phyloP scores from a whole-genome alignment of 1,140 invertebrate genomes.

The Pachyrhynchus sulphureomaculatus region DNA sequence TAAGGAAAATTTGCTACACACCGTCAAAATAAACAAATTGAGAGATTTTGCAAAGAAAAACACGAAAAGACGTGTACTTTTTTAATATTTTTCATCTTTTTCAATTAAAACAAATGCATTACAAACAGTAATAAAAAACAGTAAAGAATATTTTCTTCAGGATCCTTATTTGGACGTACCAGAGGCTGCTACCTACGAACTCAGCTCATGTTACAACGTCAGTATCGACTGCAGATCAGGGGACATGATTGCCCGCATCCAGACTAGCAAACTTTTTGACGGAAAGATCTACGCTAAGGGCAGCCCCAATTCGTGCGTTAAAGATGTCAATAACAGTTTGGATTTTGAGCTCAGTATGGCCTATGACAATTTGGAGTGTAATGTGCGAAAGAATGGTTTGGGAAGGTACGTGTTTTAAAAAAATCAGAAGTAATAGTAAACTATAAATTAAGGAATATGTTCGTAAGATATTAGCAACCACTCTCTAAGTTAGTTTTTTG shows the following conservation, averaged over 20 bases:
- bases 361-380: constrained; percentile 90
- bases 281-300: constrained; percentile 94
- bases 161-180: constrained; percentile 88
- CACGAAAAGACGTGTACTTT: no score
- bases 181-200: constrained; percentile 87
- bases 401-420: constrained; percentile 65
- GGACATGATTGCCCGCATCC: constrained; percentile 90
- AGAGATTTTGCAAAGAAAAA: no score
- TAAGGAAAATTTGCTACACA: constrained; percentile 43
- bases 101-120: no score
- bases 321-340: constrained; percentile 79
- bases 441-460: no score
- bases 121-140: no score
- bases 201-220: constrained; percentile 93
- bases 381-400: constrained; percentile 80
- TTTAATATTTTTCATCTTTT: no score
- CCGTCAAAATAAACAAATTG: no score
- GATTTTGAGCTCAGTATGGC: constrained; percentile 87
- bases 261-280: constrained; percentile 89
- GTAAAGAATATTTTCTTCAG: no score
- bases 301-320: constrained; percentile 86
- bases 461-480: no score
- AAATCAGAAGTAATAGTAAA: no score
- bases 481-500: no score
- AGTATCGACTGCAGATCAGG: constrained; percentile 88